Evolutionary conservation across 1,140 invertebrate species (phyloP).

Genomic region (Sycophila sp.): DNA sequence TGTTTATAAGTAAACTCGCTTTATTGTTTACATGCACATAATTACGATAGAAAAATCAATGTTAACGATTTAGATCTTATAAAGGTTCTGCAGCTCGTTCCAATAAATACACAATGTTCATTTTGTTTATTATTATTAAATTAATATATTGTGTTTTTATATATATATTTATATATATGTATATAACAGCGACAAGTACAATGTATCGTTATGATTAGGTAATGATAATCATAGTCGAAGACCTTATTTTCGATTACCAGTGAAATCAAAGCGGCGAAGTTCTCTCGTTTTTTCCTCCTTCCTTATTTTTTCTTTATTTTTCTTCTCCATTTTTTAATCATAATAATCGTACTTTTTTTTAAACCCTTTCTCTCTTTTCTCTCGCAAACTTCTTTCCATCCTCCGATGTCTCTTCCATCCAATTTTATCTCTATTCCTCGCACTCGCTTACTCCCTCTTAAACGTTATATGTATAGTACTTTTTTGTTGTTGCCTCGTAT

Average conservation of each 20-base stretch:
- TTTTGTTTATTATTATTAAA: slow-evolving; percentile 64
- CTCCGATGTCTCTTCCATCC: too few relatives aligned
- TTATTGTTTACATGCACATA: slow-evolving; percentile 28
- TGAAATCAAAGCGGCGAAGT: slow-evolving; percentile 54
- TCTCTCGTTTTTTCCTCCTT: slow-evolving; percentile 29
- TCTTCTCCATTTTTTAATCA: slow-evolving; percentile 6
- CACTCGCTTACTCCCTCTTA: slow-evolving; percentile 16
- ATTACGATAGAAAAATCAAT: slow-evolving; percentile 26
- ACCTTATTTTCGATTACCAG: slow-evolving; percentile 53
- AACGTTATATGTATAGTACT: slow-evolving; percentile 44
- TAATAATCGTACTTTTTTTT: slow-evolving; percentile 44
- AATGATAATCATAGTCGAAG: slow-evolving; percentile 61
- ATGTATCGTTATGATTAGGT: slow-evolving; percentile 62
- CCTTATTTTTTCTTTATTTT: background rate
- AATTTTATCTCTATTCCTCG: too few relatives aligned
- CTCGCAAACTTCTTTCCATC: background rate
- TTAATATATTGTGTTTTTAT: slow-evolving; percentile 56
- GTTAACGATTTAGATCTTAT: slow-evolving; percentile 20
- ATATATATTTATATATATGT: slow-evolving; percentile 55
- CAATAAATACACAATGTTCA: slow-evolving; percentile 42
- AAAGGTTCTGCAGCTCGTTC: slow-evolving; percentile 27
- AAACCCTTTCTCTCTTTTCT: slow-evolving; percentile 5
- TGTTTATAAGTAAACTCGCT: slow-evolving; percentile 19
- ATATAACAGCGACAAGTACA: slow-evolving; percentile 64
- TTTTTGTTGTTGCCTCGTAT: slow-evolving; percentile 54